Conservation (phyloP, 2,888 invertebrate species). For the Cremastinae sp. region DNA sequence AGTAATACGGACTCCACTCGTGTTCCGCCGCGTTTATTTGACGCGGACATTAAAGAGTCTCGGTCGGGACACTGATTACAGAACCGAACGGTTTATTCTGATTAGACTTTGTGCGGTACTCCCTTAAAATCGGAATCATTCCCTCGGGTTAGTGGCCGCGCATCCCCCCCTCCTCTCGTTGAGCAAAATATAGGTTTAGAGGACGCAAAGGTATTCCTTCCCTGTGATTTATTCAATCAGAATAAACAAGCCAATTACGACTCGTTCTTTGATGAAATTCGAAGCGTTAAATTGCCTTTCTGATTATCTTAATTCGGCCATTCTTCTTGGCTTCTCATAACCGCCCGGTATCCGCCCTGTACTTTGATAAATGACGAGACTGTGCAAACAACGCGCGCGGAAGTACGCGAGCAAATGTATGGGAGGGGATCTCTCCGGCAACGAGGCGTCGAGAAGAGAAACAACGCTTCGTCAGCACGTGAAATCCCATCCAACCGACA, state of each 20-base stretch:
- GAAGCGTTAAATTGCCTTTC: constrained; percentile 11
- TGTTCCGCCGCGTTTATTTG: constrained; percentile 12
- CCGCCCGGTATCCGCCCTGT: constrained; percentile 34
- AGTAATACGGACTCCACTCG: neutral
- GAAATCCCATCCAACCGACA: constrained; percentile 52
- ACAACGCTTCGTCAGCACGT: constrained; percentile 61
- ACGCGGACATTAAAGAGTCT: constrained; percentile 31
- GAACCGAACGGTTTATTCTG: constrained; percentile 15
- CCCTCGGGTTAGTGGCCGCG: constrained; percentile 3
- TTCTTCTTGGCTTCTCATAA: constrained; percentile 25
- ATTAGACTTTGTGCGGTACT: constrained; percentile 18
- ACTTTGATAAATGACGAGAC: constrained; percentile 49
- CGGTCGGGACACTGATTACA: constrained; percentile 23
- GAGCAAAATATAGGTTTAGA: neutral
- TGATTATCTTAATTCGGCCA: constrained; percentile 35
- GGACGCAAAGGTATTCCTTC: neutral
- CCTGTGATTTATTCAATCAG: constrained; percentile 5
- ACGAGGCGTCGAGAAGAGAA: constrained; percentile 33
- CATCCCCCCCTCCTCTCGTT: neutral
- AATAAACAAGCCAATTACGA: constrained; percentile 37
- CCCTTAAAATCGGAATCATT: constrained; percentile 17
- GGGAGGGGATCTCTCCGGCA: neutral
- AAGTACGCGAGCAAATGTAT: neutral
- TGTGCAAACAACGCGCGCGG: neutral
- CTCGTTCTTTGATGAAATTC: constrained; percentile 20